Base-by-base conservation (phyloP, 2,113 vertebrate genomes). In the Ailuropoda melanoleuca region DNA sequence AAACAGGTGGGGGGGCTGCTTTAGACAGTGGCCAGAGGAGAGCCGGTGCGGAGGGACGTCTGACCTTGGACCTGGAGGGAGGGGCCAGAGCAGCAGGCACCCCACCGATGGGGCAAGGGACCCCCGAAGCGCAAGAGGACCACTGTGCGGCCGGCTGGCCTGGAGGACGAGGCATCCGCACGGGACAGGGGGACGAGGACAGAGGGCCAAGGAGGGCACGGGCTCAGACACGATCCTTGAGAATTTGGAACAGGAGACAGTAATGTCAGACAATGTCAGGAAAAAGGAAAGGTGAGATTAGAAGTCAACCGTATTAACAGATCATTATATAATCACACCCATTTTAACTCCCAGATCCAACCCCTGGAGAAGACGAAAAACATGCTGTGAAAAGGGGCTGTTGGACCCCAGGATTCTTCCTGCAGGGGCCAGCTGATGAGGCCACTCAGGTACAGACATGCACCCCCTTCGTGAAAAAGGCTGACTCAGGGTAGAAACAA, bases 31-130 rank as follows among this genome's bases (percentile, higher is more conserved):
- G 37, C 55, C 9, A 4, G 58, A 77, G 58, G 34, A 64, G 7
- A 8, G 24, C 4, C 7, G 7, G 50, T 21, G 23, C 1, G 7
- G 4, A 81, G 24, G 37, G 48, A 39, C 1, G 0, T 4, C 18
- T 23, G 31, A 31, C 1, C 89, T 31, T 1, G 14, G 48, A 43
- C n/a, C 75, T 0, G 4, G 43, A 23, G 75, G 46, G 21, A 37
- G 34, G 34, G 78, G 34, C 53, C 11, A 14, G 78, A 81, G 34
- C 78, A 37, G 78, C 78, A 56, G 74, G 34, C 19, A 24, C 72
- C 23, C 10, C 15, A 74, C 39, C 2, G 14, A 3, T 0, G 3
- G 55, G 39, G 21, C 14, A 43, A 26, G 56, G 88, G 55, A 46
- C 39, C 43, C 70, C 14, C 4, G 31, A 26, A 37, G 39, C 9